phyloP scores from a whole-genome alignment of 2,888 invertebrate genomes.

The Cantharis flavilabris region DNA sequence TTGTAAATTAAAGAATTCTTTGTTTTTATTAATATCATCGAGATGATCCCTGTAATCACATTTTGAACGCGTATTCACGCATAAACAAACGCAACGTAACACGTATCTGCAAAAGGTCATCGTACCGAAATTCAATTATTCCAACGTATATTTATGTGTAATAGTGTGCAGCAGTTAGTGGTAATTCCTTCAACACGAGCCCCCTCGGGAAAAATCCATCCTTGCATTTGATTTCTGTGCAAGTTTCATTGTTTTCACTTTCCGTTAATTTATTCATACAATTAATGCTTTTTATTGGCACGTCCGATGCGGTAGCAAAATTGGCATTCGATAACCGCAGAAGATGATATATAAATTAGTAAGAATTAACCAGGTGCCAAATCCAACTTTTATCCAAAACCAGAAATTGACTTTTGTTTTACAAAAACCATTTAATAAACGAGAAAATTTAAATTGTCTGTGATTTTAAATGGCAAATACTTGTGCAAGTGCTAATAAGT shows the following conservation, averaged over 20 bases:
- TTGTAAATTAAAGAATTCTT: neutral
- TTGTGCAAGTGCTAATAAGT: conserved; percentile 10
- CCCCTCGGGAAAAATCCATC: neutral
- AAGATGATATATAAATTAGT: neutral
- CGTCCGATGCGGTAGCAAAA: neutral
- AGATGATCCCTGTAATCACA: neutral
- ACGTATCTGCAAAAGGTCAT: conserved; percentile 37
- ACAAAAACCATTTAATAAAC: neutral
- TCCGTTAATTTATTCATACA: neutral
- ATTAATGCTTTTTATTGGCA: neutral
- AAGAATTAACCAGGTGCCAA: neutral
- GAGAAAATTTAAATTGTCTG: neutral
- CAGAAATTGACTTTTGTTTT: neutral
- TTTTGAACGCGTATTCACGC: conserved; percentile 11
- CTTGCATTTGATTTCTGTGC: neutral
- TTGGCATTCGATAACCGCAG: neutral
- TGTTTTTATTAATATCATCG: neutral
- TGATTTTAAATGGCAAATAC: neutral
- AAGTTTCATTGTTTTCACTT: neutral
- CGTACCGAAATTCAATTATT: conserved; percentile 47
- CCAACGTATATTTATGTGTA: conserved; percentile 31
- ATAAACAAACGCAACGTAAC: conserved; percentile 15
- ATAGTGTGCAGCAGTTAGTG: conserved; percentile 32
- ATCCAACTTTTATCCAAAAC: neutral
- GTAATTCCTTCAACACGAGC: conserved; percentile 28